phyloP scores from a whole-genome alignment of 2,797 vertebrate genomes.

The Diglossa cyanea region DNA sequence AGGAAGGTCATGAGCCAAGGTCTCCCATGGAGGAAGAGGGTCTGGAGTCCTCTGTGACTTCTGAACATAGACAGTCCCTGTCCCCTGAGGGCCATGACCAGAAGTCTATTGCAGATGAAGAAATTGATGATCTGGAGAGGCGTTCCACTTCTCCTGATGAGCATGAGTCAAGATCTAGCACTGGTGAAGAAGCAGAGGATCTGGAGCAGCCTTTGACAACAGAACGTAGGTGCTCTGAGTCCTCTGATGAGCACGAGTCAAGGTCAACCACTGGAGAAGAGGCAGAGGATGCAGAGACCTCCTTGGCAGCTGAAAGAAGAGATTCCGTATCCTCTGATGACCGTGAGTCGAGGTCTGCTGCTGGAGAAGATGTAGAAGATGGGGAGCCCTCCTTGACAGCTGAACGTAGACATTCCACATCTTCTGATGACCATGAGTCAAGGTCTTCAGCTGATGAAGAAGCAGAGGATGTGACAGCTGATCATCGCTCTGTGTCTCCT shows the following conservation, averaged over 20 bases:
- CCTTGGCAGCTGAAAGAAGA: slow-evolving; percentile 22
- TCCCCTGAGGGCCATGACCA: slow-evolving; percentile 41
- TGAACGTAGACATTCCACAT: slow-evolving; percentile 72
- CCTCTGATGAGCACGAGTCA: slow-evolving; percentile 52
- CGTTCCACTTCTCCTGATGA: slow-evolving; percentile 40
- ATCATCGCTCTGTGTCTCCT: neutral
- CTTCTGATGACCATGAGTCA: slow-evolving; percentile 63
- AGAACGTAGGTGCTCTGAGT: neutral
- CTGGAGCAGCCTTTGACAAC: neutral
- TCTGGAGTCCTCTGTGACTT: slow-evolving; percentile 7
- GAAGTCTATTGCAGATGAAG: slow-evolving; percentile 42
- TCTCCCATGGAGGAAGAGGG: slow-evolving; percentile 42
- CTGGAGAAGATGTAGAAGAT: slow-evolving; percentile 49
- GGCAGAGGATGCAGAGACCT: slow-evolving; percentile 32
- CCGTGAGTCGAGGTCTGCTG: slow-evolving; percentile 13
- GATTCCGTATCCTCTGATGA: slow-evolving; percentile 43
- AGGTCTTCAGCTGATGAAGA: slow-evolving; percentile 51
- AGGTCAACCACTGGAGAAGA: slow-evolving; percentile 49
- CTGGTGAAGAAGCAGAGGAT: slow-evolving; percentile 47
- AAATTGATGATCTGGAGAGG: slow-evolving; percentile 33
- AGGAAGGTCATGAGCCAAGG: slow-evolving; percentile 27
- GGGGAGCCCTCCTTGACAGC: slow-evolving; percentile 67
- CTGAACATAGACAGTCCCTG: slow-evolving; percentile 1
- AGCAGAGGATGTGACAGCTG: slow-evolving; percentile 21
- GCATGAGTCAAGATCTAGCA: slow-evolving; percentile 49